Percentiles rank a stretch among this genome's conserved stretches.
phyloP scores from a whole-genome alignment of 2,113 vertebrate genomes.

The Merops nubicus region DNA sequence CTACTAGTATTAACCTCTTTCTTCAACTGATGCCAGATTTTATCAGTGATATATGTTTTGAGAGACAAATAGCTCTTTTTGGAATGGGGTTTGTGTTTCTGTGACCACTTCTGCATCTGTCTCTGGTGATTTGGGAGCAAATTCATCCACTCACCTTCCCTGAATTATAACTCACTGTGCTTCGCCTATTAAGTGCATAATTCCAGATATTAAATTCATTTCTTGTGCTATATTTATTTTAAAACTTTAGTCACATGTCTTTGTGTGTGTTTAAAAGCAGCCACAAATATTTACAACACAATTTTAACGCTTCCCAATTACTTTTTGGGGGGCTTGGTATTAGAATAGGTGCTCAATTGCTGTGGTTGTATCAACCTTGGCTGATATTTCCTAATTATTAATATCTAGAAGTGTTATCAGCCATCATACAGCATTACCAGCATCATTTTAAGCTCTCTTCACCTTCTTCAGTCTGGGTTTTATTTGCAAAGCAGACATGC shows the following conservation, averaged over 20 bases:
- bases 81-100: background rate
- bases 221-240: background rate
- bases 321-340: background rate
- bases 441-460: constrained; percentile 53
- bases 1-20: background rate
- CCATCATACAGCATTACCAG: background rate
- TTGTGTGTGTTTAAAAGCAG: background rate
- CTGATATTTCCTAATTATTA: constrained; percentile 51
- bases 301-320: background rate
- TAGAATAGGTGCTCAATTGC: background rate
- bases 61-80: background rate
- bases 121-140: background rate
- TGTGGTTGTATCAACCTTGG: background rate
- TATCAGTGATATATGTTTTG: background rate
- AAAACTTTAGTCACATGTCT: background rate
- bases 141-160: background rate
- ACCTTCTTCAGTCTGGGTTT: constrained; percentile 67
- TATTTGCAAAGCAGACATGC: constrained; percentile 74
- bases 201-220: background rate
- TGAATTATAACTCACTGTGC: background rate
- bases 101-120: background rate
- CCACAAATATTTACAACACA: background rate
- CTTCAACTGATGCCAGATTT: background rate
- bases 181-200: background rate
- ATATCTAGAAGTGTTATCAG: constrained; percentile 18